Evolutionary conservation across 2,888 invertebrate species (phyloP), one percentile per base, ranked within the genome.

Genomic region (Athripsodes cinereus): DNA sequence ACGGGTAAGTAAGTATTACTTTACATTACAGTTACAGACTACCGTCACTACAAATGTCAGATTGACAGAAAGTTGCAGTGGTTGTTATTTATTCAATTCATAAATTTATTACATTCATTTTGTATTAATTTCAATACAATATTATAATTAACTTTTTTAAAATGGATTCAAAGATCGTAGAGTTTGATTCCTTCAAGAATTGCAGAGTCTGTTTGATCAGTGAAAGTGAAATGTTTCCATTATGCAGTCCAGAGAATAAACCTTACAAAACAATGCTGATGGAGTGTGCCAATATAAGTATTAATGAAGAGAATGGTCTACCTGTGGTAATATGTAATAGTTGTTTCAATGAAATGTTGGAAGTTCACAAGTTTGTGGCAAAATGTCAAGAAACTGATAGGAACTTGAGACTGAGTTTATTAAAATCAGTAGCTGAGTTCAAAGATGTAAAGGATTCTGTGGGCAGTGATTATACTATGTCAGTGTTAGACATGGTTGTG

Each of bases 371-470:
- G 8, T 59, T 61, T 59, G 44, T 61, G 3, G 26, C 47, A n/a
- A 59, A 57, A 52, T 59, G 59, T 35, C 48, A 46, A 31, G 48
- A 59, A 22, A 49, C 62, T 18, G 59, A 62, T 16, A 34, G 50
- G 20, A 46, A 44, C 31, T 20, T 57, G 16, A 53, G 53, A 22
- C 13, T 40, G 22, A 57, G 16, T 11, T 22, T 51, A 21, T 50
- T 16, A 21, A 46, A 44, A 34, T 40, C 40, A 8, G 13, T 16
- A 13, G n/a, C 35, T n/a, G 20, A 31, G n/a, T 19, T 2, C n/a
- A 53, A 21, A 53, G 8, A 49, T 20, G 31, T 26, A 22, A 26
- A n/a, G 20, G 34, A 26, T 31, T 48, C 21, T 5, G 19, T 19
- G 13, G 18, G 31, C 31, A n/a, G n/a, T n/a, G 5, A 44, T 18